Conservation (phyloP, 2,888 invertebrate species). For the Nebria brevicollis region DNA sequence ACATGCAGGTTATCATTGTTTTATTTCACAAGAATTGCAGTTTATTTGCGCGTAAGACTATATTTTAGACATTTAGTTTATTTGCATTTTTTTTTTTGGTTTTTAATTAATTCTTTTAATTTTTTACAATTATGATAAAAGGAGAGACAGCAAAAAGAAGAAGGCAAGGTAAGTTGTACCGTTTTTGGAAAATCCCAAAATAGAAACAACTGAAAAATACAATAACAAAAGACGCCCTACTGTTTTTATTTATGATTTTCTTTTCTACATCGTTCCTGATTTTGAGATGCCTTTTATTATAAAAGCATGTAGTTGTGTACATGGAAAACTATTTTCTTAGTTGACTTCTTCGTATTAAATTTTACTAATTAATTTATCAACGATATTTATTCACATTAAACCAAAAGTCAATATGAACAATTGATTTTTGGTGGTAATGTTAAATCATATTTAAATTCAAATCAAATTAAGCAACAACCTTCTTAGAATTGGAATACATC, state of each 20-base stretch:
- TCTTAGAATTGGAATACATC: constrained; percentile 17
- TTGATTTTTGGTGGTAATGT: too few species aligned
- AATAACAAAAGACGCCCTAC: constrained; percentile 27
- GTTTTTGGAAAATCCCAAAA: constrained; percentile 36
- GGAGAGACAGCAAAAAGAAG: constrained; percentile 47
- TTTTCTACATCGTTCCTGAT: constrained; percentile 25
- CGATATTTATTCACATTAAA: background rate
- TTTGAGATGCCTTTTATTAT: constrained; percentile 36
- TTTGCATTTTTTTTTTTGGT: constrained; percentile 35
- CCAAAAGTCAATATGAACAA: too few species aligned
- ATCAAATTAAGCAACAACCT: constrained; percentile 3
- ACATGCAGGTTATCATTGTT: constrained; percentile 40
- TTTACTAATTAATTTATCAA: background rate
- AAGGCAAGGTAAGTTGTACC: constrained; percentile 43
- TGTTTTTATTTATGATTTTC: constrained; percentile 31
- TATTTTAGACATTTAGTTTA: constrained; percentile 36
- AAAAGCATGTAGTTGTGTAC: constrained; percentile 41
- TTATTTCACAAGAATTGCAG: constrained; percentile 35
- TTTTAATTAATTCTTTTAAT: constrained; percentile 45
- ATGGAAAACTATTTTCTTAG: constrained; percentile 38
- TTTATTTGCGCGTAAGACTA: constrained; percentile 44
- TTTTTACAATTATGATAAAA: constrained; percentile 46
- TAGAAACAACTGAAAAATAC: constrained; percentile 26
- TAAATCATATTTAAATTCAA: background rate
- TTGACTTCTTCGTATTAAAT: constrained; percentile 27